A percentile compares a stretch with the other conserved stretches of the same genome.
These are phyloP conservation scores for Bradypus variegatus DNA, from an alignment of 2,797 vertebrate genomes.

Conservation along the genomic window DNA sequence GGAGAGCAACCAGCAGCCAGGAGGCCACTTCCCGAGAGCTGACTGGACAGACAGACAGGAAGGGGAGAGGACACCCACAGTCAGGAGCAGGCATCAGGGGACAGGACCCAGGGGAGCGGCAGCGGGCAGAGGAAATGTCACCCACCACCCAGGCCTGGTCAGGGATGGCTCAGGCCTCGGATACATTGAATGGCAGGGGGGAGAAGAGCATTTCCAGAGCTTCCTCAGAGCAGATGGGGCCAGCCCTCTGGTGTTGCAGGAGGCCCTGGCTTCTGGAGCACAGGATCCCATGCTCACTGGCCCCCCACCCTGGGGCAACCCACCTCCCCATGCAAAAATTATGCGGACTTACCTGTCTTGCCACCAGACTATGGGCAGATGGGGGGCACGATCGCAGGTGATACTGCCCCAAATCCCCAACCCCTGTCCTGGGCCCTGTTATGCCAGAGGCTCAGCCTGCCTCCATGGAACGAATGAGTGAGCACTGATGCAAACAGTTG, in stretches of 20 bases:
- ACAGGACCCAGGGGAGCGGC: background rate
- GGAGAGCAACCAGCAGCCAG: background rate
- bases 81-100: background rate
- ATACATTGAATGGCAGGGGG: background rate
- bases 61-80: background rate
- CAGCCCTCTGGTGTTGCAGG: background rate
- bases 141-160: no score
- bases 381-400: background rate
- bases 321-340: background rate
- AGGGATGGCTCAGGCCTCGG: background rate
- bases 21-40: background rate
- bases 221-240: background rate
- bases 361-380: background rate
- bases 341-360: background rate
- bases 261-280: background rate
- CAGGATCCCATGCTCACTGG: background rate
- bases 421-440: background rate
- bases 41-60: background rate
- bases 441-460: background rate
- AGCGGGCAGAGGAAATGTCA: background rate
- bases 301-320: no score
- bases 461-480: fast-evolving
- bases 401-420: background rate
- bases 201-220: background rate
- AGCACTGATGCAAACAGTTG: fast-evolving